A percentile compares a stretch with the other conserved stretches of the same genome.
Conservation (phyloP, 2,797 vertebrate species). For the Gadopsis marmoratus region DNA sequence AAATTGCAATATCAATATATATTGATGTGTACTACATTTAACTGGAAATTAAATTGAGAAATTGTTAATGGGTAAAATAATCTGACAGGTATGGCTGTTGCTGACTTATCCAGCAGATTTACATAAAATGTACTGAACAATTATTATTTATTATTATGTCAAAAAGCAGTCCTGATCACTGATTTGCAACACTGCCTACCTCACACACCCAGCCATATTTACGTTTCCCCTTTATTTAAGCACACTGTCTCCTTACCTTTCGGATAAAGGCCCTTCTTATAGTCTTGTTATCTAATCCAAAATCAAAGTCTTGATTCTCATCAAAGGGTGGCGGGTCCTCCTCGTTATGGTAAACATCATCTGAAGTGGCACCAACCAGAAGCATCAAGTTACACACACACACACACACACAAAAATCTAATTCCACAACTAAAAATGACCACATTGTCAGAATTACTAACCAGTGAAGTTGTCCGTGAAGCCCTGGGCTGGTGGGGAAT, state of each 20-base stretch:
- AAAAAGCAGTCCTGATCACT: not conserved
- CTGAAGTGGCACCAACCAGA: conserved; percentile 58
- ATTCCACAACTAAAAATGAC: not conserved
- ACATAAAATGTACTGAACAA: not conserved
- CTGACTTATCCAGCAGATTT: not conserved
- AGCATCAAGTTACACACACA: not conserved
- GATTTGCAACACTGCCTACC: not conserved
- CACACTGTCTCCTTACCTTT: conserved; percentile 83
- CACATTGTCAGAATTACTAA: conserved; percentile 14
- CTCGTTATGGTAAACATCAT: conserved; percentile 81
- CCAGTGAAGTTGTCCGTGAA: conserved; percentile 20
- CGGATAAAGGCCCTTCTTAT: conserved; percentile 91
- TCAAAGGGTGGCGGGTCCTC: conserved; percentile 90
- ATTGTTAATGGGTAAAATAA: not conserved
- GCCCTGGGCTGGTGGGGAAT: conserved; percentile 49
- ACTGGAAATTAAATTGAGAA: not conserved
- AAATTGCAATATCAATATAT: not conserved
- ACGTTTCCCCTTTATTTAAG: not conserved
- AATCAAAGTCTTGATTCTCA: conserved; percentile 89
- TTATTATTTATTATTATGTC: not conserved
- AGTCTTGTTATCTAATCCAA: conserved; percentile 88
- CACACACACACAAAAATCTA: not conserved
- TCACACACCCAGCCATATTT: not conserved
- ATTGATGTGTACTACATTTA: not conserved
- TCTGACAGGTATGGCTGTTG: not conserved